Base-by-base conservation (phyloP, 2,113 vertebrate genomes). In the Muntiacus muntjak region DNA sequence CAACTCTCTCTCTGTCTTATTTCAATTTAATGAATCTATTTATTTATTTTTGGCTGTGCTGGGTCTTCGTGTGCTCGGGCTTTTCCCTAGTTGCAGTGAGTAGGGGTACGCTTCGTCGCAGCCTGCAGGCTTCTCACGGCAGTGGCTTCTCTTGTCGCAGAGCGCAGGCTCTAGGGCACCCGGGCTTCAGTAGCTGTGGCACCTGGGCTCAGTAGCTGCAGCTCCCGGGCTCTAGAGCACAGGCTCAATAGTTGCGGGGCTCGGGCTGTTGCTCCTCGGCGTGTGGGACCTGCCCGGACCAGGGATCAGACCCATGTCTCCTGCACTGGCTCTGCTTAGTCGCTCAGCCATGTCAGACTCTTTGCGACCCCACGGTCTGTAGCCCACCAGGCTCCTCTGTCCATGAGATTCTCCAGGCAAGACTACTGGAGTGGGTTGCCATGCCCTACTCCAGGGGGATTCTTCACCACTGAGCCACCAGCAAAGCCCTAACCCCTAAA, bases 201-300 rank as follows among this genome's bases (percentile, higher is more conserved):
- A 9, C n/a, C 2, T 1, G 64, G 9, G n/a, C n/a, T 11, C 64
- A 36, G 64, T 0, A 21, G 8, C 0, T n/a, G 64, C 64, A 21
- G 64, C 64, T 19, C 64, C 64, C 10, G 64, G 62, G 33, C 64
- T 36, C 64, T 1, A 10, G 64, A 10, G 33, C 64, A 36, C 33
- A 36, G n/a, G 64, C 8, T 36, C 33, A 19, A 0, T 2, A 10
- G 64, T 19, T 5, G 33, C 2, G 17, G 64, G 0, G 4, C 33
- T 36, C 64, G n/a, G 64, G 33, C 33, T 67, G 64, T 4, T 5
- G 64, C 64, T 11, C 64, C 64, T 21, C 36, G 17, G 64, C 17
- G 10, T 4, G 64, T 71, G 64, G 64, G 64, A 21, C 36, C n/a
- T 71, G 33, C 64, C 64, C 2, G 17, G 64, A 36, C 64, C n/a